These are phyloP conservation scores for Conops quadrifasciatus DNA, from an alignment of 2,888 invertebrate species.

Conservation along the genomic window DNA sequence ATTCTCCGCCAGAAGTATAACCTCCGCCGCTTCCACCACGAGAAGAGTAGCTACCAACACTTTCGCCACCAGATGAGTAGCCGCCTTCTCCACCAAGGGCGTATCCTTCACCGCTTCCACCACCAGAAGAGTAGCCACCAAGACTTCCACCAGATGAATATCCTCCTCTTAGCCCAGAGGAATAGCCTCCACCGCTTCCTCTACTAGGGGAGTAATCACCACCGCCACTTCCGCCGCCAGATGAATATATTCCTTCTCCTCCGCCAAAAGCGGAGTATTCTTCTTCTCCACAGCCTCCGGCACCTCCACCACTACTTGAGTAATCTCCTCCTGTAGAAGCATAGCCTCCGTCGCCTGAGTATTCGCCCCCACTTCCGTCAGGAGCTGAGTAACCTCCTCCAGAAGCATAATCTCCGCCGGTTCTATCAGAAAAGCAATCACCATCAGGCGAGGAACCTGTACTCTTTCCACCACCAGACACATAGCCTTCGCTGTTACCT, in stretches of 20 bases:
- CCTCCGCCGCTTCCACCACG: background rate
- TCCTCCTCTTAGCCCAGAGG: background rate
- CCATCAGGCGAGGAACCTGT: background rate
- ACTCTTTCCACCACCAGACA: background rate
- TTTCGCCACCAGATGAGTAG: background rate
- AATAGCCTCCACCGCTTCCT: background rate
- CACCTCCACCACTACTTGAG: background rate
- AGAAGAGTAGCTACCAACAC: background rate
- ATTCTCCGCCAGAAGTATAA: slow-evolving; percentile 10
- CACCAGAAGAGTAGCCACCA: slow-evolving; percentile 5
- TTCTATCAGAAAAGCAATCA: background rate
- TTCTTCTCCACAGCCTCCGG: too few species aligned
- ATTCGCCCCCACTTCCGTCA: background rate
- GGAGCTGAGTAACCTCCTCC: background rate
- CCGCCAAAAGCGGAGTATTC: too few species aligned
- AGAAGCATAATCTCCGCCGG: background rate
- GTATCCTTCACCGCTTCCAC: slow-evolving; percentile 1
- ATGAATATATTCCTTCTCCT: background rate
- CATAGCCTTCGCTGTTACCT: background rate
- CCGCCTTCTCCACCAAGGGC: background rate
- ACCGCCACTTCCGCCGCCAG: background rate
- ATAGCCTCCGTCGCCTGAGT: too few species aligned
- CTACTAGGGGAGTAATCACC: background rate
- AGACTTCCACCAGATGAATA: background rate
- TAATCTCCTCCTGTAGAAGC: too few species aligned